Percentiles rank a stretch among this genome's conserved stretches.
These are phyloP conservation scores for Drosophila serrata DNA, from an alignment of 1,140 invertebrate species.

Conservation along the genomic window DNA sequence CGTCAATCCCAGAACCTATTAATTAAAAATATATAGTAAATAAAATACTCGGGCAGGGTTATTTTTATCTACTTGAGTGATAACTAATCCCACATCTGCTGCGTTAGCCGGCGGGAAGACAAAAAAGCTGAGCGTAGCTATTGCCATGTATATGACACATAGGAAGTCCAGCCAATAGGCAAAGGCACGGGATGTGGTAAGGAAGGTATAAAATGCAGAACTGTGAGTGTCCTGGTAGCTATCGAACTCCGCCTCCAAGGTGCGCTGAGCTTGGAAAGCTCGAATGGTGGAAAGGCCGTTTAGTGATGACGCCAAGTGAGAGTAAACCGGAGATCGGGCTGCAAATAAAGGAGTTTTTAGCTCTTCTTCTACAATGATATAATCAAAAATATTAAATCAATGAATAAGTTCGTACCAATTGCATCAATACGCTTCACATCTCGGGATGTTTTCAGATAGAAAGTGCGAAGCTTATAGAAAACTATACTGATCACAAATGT, in stretches of 20 bases:
- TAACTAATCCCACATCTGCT: constrained; percentile 92
- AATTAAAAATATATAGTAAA: neutral
- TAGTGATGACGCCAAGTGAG: constrained; percentile 94
- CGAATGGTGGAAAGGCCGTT: constrained; percentile 96
- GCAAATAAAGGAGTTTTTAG: too few species aligned
- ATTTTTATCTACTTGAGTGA: constrained; percentile 87
- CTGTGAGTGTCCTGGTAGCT: constrained; percentile 91
- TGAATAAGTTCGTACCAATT: too few species aligned
- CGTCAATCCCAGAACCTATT: constrained; percentile 89
- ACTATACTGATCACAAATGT: constrained; percentile 89
- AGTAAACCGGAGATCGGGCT: constrained; percentile 93
- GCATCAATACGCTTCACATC: constrained; percentile 95
- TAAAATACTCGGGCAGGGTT: too few species aligned
- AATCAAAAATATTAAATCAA: too few species aligned
- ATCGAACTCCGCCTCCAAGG: constrained; percentile 93
- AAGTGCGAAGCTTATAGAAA: constrained; percentile 91
- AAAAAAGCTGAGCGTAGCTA: constrained; percentile 90
- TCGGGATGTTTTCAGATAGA: constrained; percentile 93
- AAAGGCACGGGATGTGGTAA: constrained; percentile 89
- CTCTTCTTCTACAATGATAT: too few species aligned
- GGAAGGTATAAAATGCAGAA: constrained; percentile 88
- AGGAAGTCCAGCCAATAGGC: constrained; percentile 92
- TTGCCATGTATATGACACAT: constrained; percentile 90
- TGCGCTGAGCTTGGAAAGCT: constrained; percentile 92
- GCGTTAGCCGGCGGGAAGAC: constrained; percentile 87